These are phyloP conservation scores for Merodon equestris DNA, from an alignment of 2,888 invertebrate species.

Conservation along the genomic window DNA sequence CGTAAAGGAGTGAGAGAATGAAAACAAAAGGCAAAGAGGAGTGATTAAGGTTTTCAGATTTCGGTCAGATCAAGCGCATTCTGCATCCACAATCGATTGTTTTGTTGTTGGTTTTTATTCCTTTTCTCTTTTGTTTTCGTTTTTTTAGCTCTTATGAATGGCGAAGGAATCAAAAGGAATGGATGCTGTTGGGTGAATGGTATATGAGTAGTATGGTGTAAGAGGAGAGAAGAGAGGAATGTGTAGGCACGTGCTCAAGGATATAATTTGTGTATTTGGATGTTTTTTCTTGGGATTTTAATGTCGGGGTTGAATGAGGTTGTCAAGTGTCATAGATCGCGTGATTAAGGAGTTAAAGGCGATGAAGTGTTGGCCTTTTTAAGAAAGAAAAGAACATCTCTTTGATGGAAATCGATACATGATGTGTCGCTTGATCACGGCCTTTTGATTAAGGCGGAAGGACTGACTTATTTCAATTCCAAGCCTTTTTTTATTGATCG, in stretches of 20 bases:
- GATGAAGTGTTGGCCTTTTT: too few species aligned
- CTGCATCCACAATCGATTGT: conserved; percentile 66
- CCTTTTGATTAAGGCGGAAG: too few species aligned
- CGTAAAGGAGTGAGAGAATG: conserved; percentile 19
- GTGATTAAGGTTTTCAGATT: conserved; percentile 67
- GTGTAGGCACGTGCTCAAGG: conserved; percentile 64
- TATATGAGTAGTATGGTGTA: background rate
- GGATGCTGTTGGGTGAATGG: conserved; percentile 17
- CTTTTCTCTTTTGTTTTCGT: background rate
- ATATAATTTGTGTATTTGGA: conserved; percentile 51
- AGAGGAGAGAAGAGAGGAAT: conserved; percentile 8
- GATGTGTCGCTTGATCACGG: too few species aligned
- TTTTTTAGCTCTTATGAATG: conserved; percentile 17
- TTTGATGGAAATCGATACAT: too few species aligned
- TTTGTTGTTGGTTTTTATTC: conserved; percentile 8
- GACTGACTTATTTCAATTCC: too few species aligned
- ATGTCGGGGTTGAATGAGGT: conserved; percentile 25
- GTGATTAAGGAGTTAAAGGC: conserved; percentile 53
- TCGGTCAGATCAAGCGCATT: conserved; percentile 66
- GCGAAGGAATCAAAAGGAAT: conserved; percentile 38
- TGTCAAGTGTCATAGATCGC: conserved; percentile 58
- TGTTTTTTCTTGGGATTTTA: conserved; percentile 24
- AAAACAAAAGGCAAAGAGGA: conserved; percentile 58
- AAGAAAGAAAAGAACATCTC: too few species aligned
- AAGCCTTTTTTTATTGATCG: too few species aligned